These are phyloP conservation scores for Esox masquinongy DNA, from an alignment of 2,797 vertebrate species.

Conservation along the genomic window DNA sequence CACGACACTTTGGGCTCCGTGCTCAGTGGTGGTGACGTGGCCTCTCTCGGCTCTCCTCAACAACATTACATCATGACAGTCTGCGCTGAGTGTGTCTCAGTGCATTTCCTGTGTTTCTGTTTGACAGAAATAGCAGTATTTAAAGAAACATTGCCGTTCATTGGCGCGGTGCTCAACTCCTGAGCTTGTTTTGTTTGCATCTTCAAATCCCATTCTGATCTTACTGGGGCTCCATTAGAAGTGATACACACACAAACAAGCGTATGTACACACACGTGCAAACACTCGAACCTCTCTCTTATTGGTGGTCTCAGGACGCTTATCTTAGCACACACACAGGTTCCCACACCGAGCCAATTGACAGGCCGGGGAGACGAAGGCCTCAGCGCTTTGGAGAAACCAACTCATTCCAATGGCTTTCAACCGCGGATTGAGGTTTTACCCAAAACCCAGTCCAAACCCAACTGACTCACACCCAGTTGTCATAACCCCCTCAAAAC, in stretches of 20 bases:
- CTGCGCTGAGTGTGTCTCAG: background rate
- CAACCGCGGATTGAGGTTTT: background rate
- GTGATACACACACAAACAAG: conserved; percentile 12
- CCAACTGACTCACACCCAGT: background rate
- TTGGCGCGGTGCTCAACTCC: background rate
- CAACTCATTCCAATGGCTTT: background rate
- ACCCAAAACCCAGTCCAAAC: background rate
- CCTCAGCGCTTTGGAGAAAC: conserved; percentile 43
- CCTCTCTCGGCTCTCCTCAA: background rate
- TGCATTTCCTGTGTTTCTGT: background rate
- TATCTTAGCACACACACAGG: conserved; percentile 39
- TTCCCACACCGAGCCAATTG: conserved; percentile 48
- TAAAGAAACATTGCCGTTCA: background rate
- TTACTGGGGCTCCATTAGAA: background rate
- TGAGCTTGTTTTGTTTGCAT: background rate
- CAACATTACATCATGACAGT: background rate
- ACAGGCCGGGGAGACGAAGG: conserved; percentile 28
- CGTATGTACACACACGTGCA: background rate
- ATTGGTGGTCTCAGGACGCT: conserved; percentile 1
- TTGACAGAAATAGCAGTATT: background rate
- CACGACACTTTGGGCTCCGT: background rate
- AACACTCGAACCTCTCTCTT: conserved; percentile 12
- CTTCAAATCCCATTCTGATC: background rate
- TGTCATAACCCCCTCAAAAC: background rate
- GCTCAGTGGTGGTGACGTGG: background rate